phyloP scores from a whole-genome alignment of 2,797 vertebrate genomes.

The Spea hammondii region DNA sequence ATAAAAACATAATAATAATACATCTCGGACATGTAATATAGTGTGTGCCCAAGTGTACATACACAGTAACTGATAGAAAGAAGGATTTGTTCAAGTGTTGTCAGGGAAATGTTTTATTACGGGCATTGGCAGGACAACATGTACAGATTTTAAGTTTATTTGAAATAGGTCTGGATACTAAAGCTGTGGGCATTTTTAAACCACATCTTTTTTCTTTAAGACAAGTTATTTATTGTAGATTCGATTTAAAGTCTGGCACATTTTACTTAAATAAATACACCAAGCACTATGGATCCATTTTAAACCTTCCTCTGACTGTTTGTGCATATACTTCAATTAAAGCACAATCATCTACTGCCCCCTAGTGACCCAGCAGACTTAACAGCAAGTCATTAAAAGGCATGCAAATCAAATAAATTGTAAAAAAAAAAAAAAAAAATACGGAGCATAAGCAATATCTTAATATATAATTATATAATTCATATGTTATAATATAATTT shows the following conservation, averaged over 20 bases:
- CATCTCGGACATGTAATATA: no score
- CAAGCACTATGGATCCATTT: background rate
- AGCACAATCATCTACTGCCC: conserved; percentile 20
- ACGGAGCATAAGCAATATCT: no score
- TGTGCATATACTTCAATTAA: background rate
- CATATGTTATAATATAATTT: no score
- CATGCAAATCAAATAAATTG: background rate
- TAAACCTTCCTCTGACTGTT: background rate
- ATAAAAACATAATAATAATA: no score
- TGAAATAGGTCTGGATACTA: conserved; percentile 15
- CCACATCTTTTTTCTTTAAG: conserved; percentile 28
- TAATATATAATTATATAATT: no score
- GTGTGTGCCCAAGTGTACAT: no score
- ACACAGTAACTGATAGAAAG: no score
- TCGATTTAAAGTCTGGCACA: conserved; percentile 24
- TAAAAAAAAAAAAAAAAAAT: no score
- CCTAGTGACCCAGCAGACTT: conserved; percentile 22
- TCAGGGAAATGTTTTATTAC: conserved; percentile 12
- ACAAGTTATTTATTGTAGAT: conserved; percentile 31
- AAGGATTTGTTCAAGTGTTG: no score
- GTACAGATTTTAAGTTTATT: conserved; percentile 41
- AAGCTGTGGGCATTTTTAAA: conserved; percentile 2
- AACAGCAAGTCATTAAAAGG: background rate
- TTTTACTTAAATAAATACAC: conserved; percentile 4
- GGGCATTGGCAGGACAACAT: conserved; percentile 26